These are phyloP conservation scores for Eurosta solidaginis DNA, from an alignment of 1,140 invertebrate species.

Conservation along the genomic window DNA sequence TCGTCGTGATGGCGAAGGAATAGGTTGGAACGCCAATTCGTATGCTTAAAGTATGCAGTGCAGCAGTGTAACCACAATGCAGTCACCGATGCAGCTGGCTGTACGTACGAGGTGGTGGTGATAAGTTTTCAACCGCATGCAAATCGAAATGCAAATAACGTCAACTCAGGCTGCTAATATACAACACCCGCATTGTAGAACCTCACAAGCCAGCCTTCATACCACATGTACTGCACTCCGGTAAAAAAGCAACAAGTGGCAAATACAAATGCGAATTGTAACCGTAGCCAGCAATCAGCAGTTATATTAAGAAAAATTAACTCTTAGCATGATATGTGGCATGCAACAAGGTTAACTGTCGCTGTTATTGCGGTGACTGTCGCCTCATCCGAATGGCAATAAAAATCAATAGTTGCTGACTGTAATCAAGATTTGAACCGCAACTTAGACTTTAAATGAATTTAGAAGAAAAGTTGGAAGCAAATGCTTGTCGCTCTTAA, in stretches of 20 bases:
- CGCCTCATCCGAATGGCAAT: conserved; percentile 1
- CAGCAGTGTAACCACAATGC: neutral
- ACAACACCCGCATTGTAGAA: conserved; percentile 21
- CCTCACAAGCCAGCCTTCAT: neutral
- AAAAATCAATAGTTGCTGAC: conserved; percentile 27
- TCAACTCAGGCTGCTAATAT: conserved; percentile 8
- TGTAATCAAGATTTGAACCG: conserved; percentile 25
- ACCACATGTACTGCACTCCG: too few relatives aligned
- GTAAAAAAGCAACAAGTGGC: conserved; percentile 25
- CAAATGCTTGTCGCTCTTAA: too few relatives aligned
- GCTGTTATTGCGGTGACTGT: too few relatives aligned
- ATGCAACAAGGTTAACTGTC: too few relatives aligned
- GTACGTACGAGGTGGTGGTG: too few relatives aligned
- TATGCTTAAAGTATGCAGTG: neutral
- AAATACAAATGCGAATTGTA: neutral
- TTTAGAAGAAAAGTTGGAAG: neutral
- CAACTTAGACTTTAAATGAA: conserved; percentile 14
- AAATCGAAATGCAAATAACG: neutral
- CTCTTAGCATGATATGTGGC: too few relatives aligned
- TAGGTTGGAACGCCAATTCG: neutral
- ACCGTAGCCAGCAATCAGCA: neutral
- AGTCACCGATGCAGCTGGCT: too few relatives aligned
- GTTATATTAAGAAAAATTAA: too few relatives aligned
- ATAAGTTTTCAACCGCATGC: neutral
- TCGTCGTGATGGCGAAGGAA: neutral